Evolutionary conservation across 2,797 vertebrate genomes (phyloP).

Genomic region (Macrochelys suwanniensis): DNA sequence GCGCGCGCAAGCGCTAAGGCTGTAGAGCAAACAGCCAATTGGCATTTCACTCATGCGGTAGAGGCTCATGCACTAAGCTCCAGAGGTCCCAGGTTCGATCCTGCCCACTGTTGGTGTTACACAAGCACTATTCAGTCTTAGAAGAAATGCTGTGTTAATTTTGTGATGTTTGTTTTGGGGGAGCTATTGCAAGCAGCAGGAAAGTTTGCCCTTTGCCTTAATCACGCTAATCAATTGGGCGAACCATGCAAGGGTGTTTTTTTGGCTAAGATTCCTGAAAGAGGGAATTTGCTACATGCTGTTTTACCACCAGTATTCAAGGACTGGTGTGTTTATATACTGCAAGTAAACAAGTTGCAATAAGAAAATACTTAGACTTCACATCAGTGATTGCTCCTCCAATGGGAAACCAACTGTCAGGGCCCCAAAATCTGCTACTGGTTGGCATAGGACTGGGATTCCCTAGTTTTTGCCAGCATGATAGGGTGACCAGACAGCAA

Average conservation of each 20-base stretch:
- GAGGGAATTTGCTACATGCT: not conserved
- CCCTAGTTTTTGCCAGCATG: not conserved
- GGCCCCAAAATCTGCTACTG: not conserved
- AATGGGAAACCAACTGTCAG: not conserved
- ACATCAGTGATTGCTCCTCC: not conserved
- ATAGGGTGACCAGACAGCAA: too few species aligned
- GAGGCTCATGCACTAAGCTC: too few species aligned
- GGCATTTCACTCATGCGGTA: too few species aligned
- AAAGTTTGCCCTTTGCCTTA: not conserved
- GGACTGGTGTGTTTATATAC: not conserved
- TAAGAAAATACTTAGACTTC: not conserved
- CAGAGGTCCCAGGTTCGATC: too few species aligned
- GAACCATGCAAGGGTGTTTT: not conserved
- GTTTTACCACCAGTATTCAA: not conserved
- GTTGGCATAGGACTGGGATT: not conserved
- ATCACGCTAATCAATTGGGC: not conserved
- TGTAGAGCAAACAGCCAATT: too few species aligned
- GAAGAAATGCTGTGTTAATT: rapidly evolving
- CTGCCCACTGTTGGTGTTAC: too few species aligned
- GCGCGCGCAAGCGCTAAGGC: too few species aligned
- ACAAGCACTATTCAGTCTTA: not conserved
- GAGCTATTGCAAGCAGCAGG: not conserved
- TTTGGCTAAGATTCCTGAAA: not conserved
- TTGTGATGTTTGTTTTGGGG: not conserved
- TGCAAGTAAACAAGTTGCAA: not conserved